Evolutionary conservation across 2,888 invertebrate species (phyloP), one percentile per base, ranked within the genome.

Genomic region (Lottia gigantea): DNA sequence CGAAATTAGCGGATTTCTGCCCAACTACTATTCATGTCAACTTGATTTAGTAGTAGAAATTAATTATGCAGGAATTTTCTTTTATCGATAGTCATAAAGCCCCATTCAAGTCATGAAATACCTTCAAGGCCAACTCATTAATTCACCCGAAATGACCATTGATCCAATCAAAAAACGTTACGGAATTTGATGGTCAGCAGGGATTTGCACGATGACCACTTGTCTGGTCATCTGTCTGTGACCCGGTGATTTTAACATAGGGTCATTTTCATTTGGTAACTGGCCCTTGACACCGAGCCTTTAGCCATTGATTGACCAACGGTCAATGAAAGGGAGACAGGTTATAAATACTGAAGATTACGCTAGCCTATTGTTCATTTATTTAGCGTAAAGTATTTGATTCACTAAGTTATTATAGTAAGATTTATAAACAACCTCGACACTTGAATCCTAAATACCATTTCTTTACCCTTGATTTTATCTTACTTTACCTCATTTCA

Each of bases 221-320:
- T 55, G 55, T 55, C 55, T 23, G 55, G 55, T 55, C 55, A 55
- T 55, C 55, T 55, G 55, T 55, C 55, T 55, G 55, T 23, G 55
- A 55, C 55, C 55, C 19, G 55, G 55, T 12, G 23, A 55, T 55
- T 55, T 55, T 55, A 23, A 55, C 55, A 55, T 55, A 19, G 55
- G 55, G 55, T 55, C 55, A 55, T 55, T 23, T 55, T 8, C 23
- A 55, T 55, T 55, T 55, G 55, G 23, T 23, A 55, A 19, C 55
- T 23, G 19, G 23, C 23, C 55, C 23, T 55, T 23, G 55, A 55
- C 55, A 55, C 55, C 55, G 23, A 19, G 23, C 23, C 55, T 55
- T 55, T 23, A 55, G 19, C 19, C 19, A 55, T 55, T 23, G 19
- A 55, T 23, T 55, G 55, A 55, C 55, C 55, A 55, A 19, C 19